Base-by-base conservation (phyloP, 2,113 vertebrate species). In the Trachemys scripta region DNA sequence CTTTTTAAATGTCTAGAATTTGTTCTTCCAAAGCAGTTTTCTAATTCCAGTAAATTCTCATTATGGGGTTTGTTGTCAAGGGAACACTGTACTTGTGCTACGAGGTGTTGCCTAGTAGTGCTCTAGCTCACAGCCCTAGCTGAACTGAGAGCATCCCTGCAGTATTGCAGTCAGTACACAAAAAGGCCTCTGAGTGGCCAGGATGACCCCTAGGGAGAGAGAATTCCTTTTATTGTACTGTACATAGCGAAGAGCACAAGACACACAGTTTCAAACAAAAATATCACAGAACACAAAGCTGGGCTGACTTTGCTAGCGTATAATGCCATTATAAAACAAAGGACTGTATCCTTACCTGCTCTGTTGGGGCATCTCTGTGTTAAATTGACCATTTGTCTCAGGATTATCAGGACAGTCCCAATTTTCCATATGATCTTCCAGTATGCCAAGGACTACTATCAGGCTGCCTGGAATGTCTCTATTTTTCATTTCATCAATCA, bases 1-100 rank as follows among this genome's bases (percentile, higher is more conserved):
- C 85, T 69, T 84, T 79, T 83, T 79, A 95, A 91, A 95, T 1
- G 24, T 35, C 91, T 89, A 42, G 83, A 62, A 42, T 83, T 93
- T 86, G 65, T 91, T 84, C 82, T 45, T 50, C 1, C 0, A 1
- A 96, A 96, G 84, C 38, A 72, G 62, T 17, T 88, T 88, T 78
- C 56, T 96, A 91, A 95, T 6, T 87, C 69, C 47, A n/a, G 75
- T 49, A 62, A 92, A 82, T 91, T 82, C 35, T 95, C 2, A 0
- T 31, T 0, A 0, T 20, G 53, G 13, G 2, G 4, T 75, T 87
- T 87, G 79, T 80, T 92, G 80, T 89, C 75, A 91, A 85, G 87
- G 90, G 83, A 93, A 87, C 35, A 72, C 14, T 0, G 35, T 53
- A 6, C 57, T 10, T 27, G 79, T 84, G 45, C 53, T 90, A 22